phyloP scores from a whole-genome alignment of 1,140 invertebrate species.

The Branchinecta lynchi region DNA sequence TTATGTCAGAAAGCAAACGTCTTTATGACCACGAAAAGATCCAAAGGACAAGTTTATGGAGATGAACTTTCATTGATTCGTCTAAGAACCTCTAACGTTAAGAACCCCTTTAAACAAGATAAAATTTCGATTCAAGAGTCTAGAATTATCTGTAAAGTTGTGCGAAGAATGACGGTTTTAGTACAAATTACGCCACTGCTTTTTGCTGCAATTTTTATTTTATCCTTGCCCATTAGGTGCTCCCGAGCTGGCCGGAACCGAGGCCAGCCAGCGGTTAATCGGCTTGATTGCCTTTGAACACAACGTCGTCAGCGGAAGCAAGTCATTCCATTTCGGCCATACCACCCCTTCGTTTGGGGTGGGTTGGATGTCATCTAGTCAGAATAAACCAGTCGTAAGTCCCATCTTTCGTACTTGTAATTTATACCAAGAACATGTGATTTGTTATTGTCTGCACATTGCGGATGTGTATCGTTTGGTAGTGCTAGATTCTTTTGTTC shows the following conservation, averaged over 20 bases:
- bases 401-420: too few species aligned
- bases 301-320: background rate
- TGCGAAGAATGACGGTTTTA: background rate
- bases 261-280: background rate
- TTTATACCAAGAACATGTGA: too few species aligned
- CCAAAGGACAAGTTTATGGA: background rate
- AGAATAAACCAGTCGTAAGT: background rate
- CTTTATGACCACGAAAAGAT: too few species aligned
- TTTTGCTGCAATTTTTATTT: background rate
- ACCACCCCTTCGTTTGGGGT: background rate
- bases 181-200: background rate
- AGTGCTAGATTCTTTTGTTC: too few species aligned
- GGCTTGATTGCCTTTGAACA: background rate
- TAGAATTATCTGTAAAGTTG: background rate
- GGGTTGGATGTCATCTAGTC: background rate
- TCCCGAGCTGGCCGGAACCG: background rate
- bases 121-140: background rate
- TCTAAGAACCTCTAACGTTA: background rate
- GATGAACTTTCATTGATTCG: background rate
- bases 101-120: background rate
- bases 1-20: too few species aligned
- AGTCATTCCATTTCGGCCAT: background rate
- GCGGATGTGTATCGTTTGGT: too few species aligned
- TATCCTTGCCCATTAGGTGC: background rate
- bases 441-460: too few species aligned